Percentiles rank a stretch among this genome's conserved stretches.
Evolutionary conservation across 2,113 vertebrate genomes (phyloP).

Genomic region (Procavia capensis): DNA sequence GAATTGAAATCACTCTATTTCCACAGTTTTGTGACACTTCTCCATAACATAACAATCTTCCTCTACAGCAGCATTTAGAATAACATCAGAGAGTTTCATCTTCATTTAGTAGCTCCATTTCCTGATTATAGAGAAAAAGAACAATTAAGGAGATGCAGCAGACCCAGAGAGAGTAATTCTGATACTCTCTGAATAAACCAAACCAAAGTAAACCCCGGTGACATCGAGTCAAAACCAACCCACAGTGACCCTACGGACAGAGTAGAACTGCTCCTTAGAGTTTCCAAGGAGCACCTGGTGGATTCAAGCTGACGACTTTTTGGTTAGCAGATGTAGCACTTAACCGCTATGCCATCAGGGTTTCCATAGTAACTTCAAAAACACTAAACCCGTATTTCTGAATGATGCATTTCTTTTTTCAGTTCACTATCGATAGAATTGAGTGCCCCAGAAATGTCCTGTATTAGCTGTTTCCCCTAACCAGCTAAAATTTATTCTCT

Average conservation of each 20-base stretch:
- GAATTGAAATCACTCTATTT: background rate
- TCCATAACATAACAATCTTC: background rate
- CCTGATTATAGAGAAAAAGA: background rate
- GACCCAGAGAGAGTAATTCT: background rate
- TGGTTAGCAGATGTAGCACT: too few species aligned
- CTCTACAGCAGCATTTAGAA: background rate
- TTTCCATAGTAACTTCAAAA: too few species aligned
- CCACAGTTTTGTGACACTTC: background rate
- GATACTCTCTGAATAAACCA: too few species aligned
- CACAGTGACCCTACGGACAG: too few species aligned
- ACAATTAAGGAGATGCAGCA: background rate
- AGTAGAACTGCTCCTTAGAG: too few species aligned
- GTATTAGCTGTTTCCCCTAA: background rate
- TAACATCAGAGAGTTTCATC: background rate
- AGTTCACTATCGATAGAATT: slow-evolving; percentile 3
- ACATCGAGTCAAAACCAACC: too few species aligned
- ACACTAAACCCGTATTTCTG: background rate
- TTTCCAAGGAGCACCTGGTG: too few species aligned
- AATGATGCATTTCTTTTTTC: slow-evolving; percentile 9
- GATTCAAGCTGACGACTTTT: too few species aligned
- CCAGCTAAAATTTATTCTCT: background rate
- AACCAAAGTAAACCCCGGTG: too few species aligned
- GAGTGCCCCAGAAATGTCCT: background rate
- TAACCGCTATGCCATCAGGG: too few species aligned
- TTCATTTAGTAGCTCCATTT: background rate